Conservation (phyloP, 2,888 invertebrate genomes). For the Reticulitermes lucifugus region DNA sequence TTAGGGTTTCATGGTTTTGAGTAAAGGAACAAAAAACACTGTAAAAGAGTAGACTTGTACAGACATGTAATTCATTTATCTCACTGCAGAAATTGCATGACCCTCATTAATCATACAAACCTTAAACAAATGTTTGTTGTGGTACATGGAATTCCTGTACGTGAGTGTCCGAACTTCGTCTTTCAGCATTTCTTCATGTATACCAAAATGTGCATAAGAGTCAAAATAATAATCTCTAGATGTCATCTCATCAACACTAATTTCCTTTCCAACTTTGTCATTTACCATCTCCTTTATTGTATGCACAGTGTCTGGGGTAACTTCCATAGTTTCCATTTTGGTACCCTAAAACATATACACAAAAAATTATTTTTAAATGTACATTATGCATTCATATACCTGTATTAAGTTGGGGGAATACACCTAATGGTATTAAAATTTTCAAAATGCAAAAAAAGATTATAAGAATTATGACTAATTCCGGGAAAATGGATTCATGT, state of each 20-base stretch:
- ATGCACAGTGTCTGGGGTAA: constrained; percentile 57
- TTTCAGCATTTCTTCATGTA: constrained; percentile 99
- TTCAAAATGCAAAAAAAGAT: too few relatives aligned
- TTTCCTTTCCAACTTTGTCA: constrained; percentile 59
- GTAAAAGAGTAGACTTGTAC: too few relatives aligned
- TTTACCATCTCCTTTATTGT: constrained; percentile 51
- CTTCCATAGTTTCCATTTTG: constrained; percentile 69
- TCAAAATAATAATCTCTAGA: constrained; percentile 99
- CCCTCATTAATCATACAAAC: constrained; percentile 55
- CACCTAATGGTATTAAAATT: too few relatives aligned
- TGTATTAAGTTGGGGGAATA: too few relatives aligned
- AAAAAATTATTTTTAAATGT: too few relatives aligned
- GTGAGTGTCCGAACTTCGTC: constrained; percentile 98
- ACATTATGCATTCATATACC: too few relatives aligned
- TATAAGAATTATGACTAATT: too few relatives aligned
- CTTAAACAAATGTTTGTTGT: constrained; percentile 98
- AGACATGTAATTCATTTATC: too few relatives aligned
- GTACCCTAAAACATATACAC: constrained; percentile 36
- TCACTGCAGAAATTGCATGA: neutral
- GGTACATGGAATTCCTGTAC: constrained; percentile 98
- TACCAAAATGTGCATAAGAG: constrained; percentile 99
- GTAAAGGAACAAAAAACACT: too few relatives aligned
- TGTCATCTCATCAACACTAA: constrained; percentile 95
- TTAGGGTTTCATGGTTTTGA: too few relatives aligned
- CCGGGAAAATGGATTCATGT: too few relatives aligned